Conservation (phyloP, 1,140 invertebrate genomes). For the Diprion similis region DNA sequence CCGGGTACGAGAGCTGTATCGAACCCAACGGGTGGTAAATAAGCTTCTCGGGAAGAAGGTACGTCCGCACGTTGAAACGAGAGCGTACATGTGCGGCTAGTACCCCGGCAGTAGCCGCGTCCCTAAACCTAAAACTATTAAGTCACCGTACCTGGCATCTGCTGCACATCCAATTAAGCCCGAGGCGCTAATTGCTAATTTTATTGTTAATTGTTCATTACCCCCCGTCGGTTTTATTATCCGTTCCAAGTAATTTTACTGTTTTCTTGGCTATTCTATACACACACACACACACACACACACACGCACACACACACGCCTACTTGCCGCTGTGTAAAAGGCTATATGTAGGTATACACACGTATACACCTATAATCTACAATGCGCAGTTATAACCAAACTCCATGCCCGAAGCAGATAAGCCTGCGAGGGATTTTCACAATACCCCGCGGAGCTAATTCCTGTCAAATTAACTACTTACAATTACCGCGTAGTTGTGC, state of each 20-base stretch:
- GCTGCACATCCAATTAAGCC: slow-evolving; percentile 50
- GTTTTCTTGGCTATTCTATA: neutral
- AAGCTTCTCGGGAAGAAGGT: neutral
- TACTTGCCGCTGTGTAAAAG: too few species aligned
- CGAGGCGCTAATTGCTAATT: slow-evolving; percentile 47
- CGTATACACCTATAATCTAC: too few species aligned
- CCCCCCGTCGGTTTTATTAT: slow-evolving; percentile 6
- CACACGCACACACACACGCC: too few species aligned
- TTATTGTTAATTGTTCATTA: slow-evolving; percentile 53
- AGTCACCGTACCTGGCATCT: slow-evolving; percentile 33
- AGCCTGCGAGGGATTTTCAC: neutral
- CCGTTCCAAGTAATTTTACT: neutral
- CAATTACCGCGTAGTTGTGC: too few species aligned
- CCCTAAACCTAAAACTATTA: neutral
- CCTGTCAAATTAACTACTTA: too few species aligned
- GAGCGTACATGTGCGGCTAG: neutral
- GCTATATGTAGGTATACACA: too few species aligned
- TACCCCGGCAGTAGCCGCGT: neutral
- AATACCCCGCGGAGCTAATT: neutral
- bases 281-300: too few species aligned
- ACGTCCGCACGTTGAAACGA: neutral
- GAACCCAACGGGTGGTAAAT: neutral
- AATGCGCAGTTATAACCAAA: too few species aligned
- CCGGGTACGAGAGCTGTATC: neutral
- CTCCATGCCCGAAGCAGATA: neutral